These are phyloP conservation scores for Litocranius walleri DNA, from an alignment of 2,113 vertebrate species.

Conservation along the genomic window DNA sequence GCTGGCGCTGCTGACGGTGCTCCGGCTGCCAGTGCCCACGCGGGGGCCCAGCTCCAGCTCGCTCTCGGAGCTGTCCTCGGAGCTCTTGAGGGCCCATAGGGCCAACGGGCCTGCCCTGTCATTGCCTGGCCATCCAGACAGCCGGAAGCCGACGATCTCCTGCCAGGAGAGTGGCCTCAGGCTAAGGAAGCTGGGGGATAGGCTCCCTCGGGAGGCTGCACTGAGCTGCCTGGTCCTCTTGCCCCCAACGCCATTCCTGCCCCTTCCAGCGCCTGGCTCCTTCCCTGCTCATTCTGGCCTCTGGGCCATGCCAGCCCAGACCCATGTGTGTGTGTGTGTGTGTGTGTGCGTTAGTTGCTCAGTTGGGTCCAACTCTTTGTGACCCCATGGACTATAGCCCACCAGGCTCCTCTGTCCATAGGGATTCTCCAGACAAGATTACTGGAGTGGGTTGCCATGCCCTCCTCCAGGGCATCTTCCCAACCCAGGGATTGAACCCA, in stretches of 20 bases:
- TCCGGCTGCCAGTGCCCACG: not conserved
- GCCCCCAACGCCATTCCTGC: not conserved
- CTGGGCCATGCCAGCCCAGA: not conserved
- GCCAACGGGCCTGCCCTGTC: constrained; percentile 35
- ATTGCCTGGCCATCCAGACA: constrained; percentile 59
- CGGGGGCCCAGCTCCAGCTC: constrained; percentile 27
- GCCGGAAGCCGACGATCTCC: constrained; percentile 83
- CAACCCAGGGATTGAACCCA: not conserved
- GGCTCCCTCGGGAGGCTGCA: not conserved
- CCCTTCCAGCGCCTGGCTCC: not conserved
- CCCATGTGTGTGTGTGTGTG: not conserved
- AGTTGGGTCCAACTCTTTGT: not conserved
- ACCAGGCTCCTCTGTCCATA: not conserved
- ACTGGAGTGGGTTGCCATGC: not conserved
- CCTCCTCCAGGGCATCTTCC: not conserved
- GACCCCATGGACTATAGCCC: not conserved
- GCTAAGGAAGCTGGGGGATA: not conserved
- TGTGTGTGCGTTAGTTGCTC: not conserved
- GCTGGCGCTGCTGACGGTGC: not conserved
- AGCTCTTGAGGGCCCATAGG: not conserved
- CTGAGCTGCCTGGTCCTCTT: not conserved
- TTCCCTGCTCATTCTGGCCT: not conserved
- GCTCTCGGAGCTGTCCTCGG: not conserved
- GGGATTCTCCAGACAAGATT: not conserved
- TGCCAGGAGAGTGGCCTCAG: constrained; percentile 64